Evolutionary conservation across 2,888 invertebrate genomes (phyloP), one percentile per base, ranked within the genome.

Genomic region (Selenia dentaria): DNA sequence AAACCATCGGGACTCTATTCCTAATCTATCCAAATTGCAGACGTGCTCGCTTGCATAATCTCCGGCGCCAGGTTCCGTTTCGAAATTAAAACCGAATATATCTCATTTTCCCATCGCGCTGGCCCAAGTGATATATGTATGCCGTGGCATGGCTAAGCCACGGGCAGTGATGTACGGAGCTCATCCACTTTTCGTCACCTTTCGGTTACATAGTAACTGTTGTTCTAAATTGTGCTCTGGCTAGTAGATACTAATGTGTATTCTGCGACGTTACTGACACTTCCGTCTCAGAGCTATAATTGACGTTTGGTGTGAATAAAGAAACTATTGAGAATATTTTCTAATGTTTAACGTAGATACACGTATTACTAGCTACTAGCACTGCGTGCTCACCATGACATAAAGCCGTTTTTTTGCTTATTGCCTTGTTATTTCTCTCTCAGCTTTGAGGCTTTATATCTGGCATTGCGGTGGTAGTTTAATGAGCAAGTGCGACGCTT

Each of bases 141-240:
- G 34, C 0, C 16, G 29, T 6, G 29, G 0, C 25, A 3, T 18
- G 2, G 25, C 18, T 12, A n/a, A 10, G 22, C 13, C 14, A 6
- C 2, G 29, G 16, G 0, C 14, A 1, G 6, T 16, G 16, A 34
- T 28, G 26, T 14, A 9, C 8, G 12, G 8, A 6, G 9, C 16
- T 31, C 31, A 31, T 31, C 18, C 18, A 6, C 28, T 14, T 42
- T 6, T 34, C 41, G 34, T 3, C 42, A 29, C 35, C 25, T 18
- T 9, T 4, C 3, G 0, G 5, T 3, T 6, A 8, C 3, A 16
- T 16, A 22, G 22, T 22, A 22, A 22, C 20, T 22, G 2, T 16
- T 16, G 6, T 22, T 22, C 2, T 22, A 22, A 8, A 2, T 2
- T 6, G 8, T 22, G 22, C 0, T 8, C 5, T 22, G 22, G 2